Conservation (phyloP, 2,797 vertebrate genomes). For the Parotocinclus haroldoi region DNA sequence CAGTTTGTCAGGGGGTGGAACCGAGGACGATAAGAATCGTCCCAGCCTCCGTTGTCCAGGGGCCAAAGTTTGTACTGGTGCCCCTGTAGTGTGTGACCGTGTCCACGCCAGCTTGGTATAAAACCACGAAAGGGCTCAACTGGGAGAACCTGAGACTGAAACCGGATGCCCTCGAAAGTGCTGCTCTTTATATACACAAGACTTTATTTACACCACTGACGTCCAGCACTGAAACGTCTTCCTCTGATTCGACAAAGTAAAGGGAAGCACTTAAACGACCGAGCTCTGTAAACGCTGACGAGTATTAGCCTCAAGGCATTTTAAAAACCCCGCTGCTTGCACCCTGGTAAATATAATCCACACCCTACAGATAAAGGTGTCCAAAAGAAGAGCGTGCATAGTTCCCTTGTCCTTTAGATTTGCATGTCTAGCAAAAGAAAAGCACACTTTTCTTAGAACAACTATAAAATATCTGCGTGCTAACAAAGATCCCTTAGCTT, state of each 20-base stretch:
- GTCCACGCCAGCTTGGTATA: conserved; percentile 13
- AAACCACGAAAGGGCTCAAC: conserved; percentile 16
- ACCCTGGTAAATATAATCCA: neutral
- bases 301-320: conserved; percentile 35
- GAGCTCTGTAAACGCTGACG: conserved; percentile 39
- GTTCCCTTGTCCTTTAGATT: too few relatives aligned
- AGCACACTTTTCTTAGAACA: too few relatives aligned
- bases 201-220: conserved; percentile 11
- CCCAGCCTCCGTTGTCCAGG: neutral
- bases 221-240: conserved; percentile 27
- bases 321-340: neutral
- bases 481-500: too few relatives aligned
- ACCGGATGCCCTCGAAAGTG: conserved; percentile 12
- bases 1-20: neutral
- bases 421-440: too few relatives aligned
- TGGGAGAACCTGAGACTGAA: conserved; percentile 38
- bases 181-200: conserved; percentile 13
- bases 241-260: conserved; percentile 3
- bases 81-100: neutral
- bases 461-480: too few relatives aligned
- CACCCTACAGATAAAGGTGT: too few relatives aligned
- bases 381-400: too few relatives aligned
- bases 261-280: conserved; percentile 52
- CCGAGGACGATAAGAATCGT: too few relatives aligned
- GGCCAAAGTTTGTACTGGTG: neutral